These are phyloP conservation scores for Crotalus viridis DNA, from an alignment of 2,113 vertebrate species.

Conservation along the genomic window DNA sequence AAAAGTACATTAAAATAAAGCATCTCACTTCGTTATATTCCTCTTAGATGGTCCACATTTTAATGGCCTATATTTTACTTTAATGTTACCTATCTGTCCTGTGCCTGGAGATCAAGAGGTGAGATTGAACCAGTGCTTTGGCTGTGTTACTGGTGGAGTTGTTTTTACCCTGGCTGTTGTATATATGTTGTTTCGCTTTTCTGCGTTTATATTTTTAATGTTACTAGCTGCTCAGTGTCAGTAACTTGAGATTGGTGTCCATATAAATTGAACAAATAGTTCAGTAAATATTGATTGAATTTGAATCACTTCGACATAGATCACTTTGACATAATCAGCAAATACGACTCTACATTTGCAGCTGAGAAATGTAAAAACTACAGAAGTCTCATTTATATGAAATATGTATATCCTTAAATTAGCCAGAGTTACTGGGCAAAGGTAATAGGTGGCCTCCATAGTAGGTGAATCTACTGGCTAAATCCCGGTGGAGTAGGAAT, in stretches of 20 bases:
- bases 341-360: neutral
- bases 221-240: neutral
- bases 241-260: neutral
- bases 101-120: neutral
- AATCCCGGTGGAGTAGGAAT: neutral
- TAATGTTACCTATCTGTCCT: neutral
- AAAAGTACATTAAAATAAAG: neutral
- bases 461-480: neutral
- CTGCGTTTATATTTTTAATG: neutral
- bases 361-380: neutral
- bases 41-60: neutral
- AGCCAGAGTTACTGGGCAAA: neutral
- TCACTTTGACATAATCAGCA: no score
- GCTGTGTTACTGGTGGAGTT: neutral
- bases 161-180: neutral
- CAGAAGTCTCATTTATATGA: neutral
- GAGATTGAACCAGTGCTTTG: neutral
- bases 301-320: neutral
- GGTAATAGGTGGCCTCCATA: neutral
- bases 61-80: slow-evolving; percentile 10
- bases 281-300: neutral
- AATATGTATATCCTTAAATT: neutral
- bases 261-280: neutral
- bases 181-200: neutral
- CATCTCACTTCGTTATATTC: neutral